Evolutionary conservation across 2,888 invertebrate genomes (phyloP).

Genomic region (Camptogramma bilineatum): DNA sequence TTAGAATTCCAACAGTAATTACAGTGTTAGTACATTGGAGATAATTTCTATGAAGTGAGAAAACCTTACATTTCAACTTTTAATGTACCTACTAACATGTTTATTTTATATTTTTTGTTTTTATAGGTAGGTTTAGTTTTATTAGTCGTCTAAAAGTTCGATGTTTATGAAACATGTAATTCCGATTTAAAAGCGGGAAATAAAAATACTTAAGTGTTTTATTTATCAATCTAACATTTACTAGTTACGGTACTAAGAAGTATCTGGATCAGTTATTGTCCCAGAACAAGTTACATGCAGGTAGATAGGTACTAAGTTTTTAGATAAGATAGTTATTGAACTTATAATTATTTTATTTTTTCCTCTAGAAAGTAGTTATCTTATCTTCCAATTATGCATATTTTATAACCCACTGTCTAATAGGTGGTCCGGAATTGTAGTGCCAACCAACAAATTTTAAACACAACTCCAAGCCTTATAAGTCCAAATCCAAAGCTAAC

Average conservation of each 20-base stretch:
- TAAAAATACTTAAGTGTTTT: too few relatives aligned
- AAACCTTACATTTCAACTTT: not conserved
- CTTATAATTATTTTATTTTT: not conserved
- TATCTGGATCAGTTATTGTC: too few relatives aligned
- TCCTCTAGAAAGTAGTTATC: not conserved
- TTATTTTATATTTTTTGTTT: too few relatives aligned
- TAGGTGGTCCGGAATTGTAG: not conserved
- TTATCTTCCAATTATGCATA: not conserved
- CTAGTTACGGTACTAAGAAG: too few relatives aligned
- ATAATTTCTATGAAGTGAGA: not conserved
- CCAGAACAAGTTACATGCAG: too few relatives aligned
- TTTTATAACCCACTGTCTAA: slow-evolving; percentile 1
- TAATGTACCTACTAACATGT: not conserved
- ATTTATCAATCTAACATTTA: too few relatives aligned
- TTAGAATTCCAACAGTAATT: slow-evolving; percentile 9
- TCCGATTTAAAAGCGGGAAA: too few relatives aligned
- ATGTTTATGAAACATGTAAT: too few relatives aligned
- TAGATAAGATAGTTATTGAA: too few relatives aligned
- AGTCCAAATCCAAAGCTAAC: slow-evolving; percentile 8
- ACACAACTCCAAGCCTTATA: not conserved
- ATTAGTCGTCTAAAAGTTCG: too few relatives aligned
- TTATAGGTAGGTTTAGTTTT: too few relatives aligned
- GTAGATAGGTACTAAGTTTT: too few relatives aligned
- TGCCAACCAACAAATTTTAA: slow-evolving; percentile 1
- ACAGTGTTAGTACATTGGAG: not conserved